A percentile compares a stretch with the other conserved stretches of the same genome.
These are phyloP conservation scores for Sebastes reedi DNA, from an alignment of 2,797 vertebrate species.

Conservation along the genomic window DNA sequence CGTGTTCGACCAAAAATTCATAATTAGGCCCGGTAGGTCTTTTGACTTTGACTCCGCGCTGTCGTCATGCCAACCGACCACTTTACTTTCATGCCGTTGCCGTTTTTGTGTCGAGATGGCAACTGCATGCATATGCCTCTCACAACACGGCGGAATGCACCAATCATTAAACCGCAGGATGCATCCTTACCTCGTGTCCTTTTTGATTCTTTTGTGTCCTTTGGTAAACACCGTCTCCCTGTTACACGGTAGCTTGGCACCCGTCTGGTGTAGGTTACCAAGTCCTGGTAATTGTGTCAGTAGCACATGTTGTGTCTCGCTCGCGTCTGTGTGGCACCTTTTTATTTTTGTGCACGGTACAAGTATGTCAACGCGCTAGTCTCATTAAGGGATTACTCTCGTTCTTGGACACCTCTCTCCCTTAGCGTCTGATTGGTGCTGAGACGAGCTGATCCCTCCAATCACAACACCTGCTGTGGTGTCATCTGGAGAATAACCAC, in stretches of 20 bases:
- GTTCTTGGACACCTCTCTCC: slow-evolving; percentile 58
- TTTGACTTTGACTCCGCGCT: slow-evolving; percentile 59
- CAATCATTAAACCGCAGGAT: slow-evolving; percentile 58
- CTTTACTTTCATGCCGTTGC: slow-evolving; percentile 68
- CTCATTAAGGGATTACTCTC: slow-evolving; percentile 69
- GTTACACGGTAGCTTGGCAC: slow-evolving; percentile 5
- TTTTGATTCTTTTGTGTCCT: slow-evolving; percentile 27
- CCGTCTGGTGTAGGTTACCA: slow-evolving; percentile 1
- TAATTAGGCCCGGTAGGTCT: slow-evolving; percentile 71
- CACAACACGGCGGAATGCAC: slow-evolving; percentile 54
- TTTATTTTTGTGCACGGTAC: neutral
- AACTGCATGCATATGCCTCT: slow-evolving; percentile 60
- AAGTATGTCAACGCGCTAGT: slow-evolving; percentile 67
- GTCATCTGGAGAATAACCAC: slow-evolving; percentile 59
- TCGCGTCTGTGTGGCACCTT: slow-evolving; percentile 3
- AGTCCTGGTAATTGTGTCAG: slow-evolving; percentile 32
- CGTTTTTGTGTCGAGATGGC: slow-evolving; percentile 68
- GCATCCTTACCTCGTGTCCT: slow-evolving; percentile 30
- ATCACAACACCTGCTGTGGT: slow-evolving; percentile 67
- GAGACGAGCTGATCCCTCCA: slow-evolving; percentile 61
- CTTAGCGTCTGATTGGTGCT: slow-evolving; percentile 51
- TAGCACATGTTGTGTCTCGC: slow-evolving; percentile 8
- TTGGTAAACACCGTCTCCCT: slow-evolving; percentile 3
- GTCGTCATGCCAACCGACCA: slow-evolving; percentile 76
- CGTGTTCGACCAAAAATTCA: slow-evolving; percentile 64